phyloP scores from a whole-genome alignment of 1,140 invertebrate species.

The Protaetia brevitarsis region DNA sequence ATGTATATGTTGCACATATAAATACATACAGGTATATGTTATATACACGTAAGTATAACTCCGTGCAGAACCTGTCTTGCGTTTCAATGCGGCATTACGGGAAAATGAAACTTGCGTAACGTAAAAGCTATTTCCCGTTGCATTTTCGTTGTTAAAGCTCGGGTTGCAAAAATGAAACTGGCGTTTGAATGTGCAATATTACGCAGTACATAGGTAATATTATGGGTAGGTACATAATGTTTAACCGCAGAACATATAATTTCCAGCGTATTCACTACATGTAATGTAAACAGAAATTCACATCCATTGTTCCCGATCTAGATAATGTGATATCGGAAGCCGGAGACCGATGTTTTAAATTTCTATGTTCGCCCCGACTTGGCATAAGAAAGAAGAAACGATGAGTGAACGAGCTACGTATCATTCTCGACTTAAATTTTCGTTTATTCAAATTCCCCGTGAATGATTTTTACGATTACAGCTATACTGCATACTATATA shows the following conservation, averaged over 20 bases:
- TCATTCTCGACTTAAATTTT: background rate
- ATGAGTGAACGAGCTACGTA: background rate
- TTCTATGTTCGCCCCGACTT: background rate
- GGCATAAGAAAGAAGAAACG: background rate
- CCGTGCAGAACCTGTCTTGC: no score
- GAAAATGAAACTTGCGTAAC: no score
- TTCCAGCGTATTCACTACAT: background rate
- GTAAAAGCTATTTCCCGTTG: no score
- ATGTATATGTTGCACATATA: no score
- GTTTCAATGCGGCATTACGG: no score
- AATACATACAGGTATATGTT: no score
- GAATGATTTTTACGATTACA: background rate
- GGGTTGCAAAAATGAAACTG: no score
- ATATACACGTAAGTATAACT: no score
- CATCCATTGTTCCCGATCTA: background rate
- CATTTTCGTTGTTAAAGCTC: no score
- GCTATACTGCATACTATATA: no score
- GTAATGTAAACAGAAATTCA: background rate
- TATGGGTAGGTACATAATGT: background rate
- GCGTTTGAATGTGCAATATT: no score
- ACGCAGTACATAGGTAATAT: background rate
- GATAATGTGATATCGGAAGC: constrained; percentile 7
- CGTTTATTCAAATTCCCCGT: constrained; percentile 22
- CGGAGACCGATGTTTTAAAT: background rate
- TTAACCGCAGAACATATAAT: background rate